Base-by-base conservation (phyloP, 2,888 invertebrate species). In the Loripinus fragilis region DNA sequence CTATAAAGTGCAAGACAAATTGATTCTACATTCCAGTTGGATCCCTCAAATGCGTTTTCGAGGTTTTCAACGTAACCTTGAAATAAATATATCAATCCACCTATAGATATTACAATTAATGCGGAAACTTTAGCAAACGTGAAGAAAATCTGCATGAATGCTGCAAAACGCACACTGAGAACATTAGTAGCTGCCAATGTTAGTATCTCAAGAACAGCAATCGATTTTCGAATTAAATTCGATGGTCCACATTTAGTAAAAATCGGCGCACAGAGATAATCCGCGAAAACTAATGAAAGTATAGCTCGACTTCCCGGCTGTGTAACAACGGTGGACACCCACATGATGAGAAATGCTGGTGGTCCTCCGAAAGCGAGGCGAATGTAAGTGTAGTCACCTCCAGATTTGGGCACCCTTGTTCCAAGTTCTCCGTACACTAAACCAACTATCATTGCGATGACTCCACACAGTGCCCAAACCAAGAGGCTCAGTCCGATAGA, bases 401-500 rank as follows among this genome's bases (percentile, higher is more conserved):
- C 38, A 38, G 38, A 38, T 8, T 38, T 5, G 5, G 38, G 38
- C 12, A 38, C 12, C 5, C 5, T 5, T 38, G 38, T 38, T 38
- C 38, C 38, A 12, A 38, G 38, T 12, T 38, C 38, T 12, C 38
- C 38, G 12, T 38, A 38, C n/a, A n/a, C 38, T 12, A 38, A 12
- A 52, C 33, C 28, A 60, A 30, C 60, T 33, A 60, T 7, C 3
- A 60, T 7, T 17, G 60, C 25, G 33, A 69, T 30, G 10, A 41
- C 23, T 91, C 98, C 98, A 95, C 98, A 98, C 91, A 97, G 95
- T 95, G 97, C 96, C 98, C 98, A 98, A 93, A 98, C 96, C 94
- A 97, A 95, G 95, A 98, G 97, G 95, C 97, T 97, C 94, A 97
- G 95, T 94, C 97, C 98, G 94, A 98, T 97, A 94, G 98, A 98